Base-by-base conservation (phyloP, 2,113 vertebrate species). In the Catagonus wagneri region DNA sequence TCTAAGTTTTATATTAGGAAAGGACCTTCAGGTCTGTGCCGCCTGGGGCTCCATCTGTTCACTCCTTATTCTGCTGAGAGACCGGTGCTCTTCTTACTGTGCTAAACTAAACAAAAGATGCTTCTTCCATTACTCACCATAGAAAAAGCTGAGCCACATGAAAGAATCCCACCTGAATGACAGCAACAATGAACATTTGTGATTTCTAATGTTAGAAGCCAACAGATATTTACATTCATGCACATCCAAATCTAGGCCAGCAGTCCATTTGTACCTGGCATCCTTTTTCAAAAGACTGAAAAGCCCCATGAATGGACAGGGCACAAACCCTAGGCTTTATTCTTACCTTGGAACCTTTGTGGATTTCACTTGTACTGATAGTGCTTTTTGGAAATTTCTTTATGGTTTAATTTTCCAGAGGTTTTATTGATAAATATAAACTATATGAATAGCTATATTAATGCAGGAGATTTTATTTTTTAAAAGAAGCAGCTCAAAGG, bases 361-460 rank as follows among this genome's bases (percentile, higher is more conserved):
- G 89, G 44, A 72, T 93, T 94, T 90, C 88, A 79, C 96, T 96
- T 93, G 95, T 81, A 54, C 34, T n/a, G n/a, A 65, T 15, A 34
- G 17, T 78, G 71, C 13, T 34, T 90, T 95, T 92, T 72, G 61
- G 85, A 85, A 63, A 52, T 61, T 93, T 80, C 50, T 92, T 95
- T 58, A 71, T 72, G 60, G 36, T 44, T 96, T 96, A 76, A 90
- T 90, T 95, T 97, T 78, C 52, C 81, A 61, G 72, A 93, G 44
- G 56, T 94, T 96, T 95, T 95, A 76, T 76, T 91, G 93, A 94
- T 90, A 90, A 89, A 75, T 60, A 50, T 89, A 85, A 95, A 44
- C 20, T 89, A 76, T 58, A 72, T 19, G 17, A 93, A 90, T 56
- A 93, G 54, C 27, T 94, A 3, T 83, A 50, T 66, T 76, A 36